phyloP scores from a whole-genome alignment of 2,113 vertebrate genomes.

The Seriola dumerili region DNA sequence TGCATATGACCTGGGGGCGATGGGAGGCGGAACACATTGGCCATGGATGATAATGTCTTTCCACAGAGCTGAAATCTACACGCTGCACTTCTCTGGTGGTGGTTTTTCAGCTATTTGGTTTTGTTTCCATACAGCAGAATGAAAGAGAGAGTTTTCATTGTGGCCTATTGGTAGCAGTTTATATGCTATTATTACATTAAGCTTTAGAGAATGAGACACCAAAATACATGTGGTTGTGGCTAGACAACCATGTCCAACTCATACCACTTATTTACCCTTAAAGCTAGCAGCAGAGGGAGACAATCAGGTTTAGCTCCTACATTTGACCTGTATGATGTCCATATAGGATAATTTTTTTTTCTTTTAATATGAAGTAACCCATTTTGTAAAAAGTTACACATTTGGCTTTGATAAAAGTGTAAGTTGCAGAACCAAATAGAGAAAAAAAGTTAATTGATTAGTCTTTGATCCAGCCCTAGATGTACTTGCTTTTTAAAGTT shows the following conservation, averaged over 20 bases:
- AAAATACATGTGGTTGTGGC: conserved; percentile 12
- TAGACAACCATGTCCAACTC: not conserved
- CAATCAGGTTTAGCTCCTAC: not conserved
- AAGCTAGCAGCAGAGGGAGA: not conserved
- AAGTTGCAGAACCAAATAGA: conserved; percentile 4
- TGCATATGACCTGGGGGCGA: conserved; percentile 60
- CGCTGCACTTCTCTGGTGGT: conserved; percentile 47
- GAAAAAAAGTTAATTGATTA: no score
- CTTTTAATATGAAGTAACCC: not conserved
- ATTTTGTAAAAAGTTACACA: not conserved
- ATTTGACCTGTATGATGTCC: not conserved
- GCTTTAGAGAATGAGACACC: conserved; percentile 12
- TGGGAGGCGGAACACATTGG: conserved; percentile 55
- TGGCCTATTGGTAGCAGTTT: conserved; percentile 30
- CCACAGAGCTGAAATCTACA: conserved; percentile 37
- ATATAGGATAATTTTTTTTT: not conserved
- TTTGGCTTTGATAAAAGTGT: conserved; percentile 7
- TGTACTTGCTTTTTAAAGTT: not conserved
- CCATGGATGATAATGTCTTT: conserved; percentile 53
- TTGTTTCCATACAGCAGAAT: conserved; percentile 17
- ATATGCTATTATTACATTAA: conserved; percentile 23
- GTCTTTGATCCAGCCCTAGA: not conserved
- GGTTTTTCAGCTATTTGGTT: conserved; percentile 36
- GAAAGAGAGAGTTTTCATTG: conserved; percentile 2
- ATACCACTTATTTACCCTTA: conserved; percentile 4